A percentile compares a stretch with the other conserved stretches of the same genome.
phyloP scores from a whole-genome alignment of 1,140 invertebrate genomes.

The Brachionus koreanus region DNA sequence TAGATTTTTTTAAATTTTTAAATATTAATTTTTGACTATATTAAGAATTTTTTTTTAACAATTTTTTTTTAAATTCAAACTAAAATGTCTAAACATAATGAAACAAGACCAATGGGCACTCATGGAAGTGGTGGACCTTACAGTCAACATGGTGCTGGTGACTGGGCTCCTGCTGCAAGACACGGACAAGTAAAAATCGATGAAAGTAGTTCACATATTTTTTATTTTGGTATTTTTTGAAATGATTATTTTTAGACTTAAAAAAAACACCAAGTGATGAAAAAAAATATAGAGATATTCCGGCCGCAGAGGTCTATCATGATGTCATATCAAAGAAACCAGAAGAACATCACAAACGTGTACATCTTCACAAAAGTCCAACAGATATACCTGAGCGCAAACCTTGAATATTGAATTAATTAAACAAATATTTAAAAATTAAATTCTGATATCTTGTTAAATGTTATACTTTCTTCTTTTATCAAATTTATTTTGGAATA shows the following conservation, averaged over 20 bases:
- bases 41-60: neutral
- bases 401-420: neutral
- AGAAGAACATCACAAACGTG: conserved; percentile 24
- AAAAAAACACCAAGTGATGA: conserved; percentile 6
- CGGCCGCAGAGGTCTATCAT: conserved; percentile 18
- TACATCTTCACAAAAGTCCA: neutral
- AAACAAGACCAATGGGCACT: conserved; percentile 1
- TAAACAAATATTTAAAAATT: too few relatives aligned
- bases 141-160: neutral
- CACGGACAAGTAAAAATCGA: conserved; percentile 21
- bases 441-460: neutral
- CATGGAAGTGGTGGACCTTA: neutral
- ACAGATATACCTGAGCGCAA: neutral
- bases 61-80: neutral
- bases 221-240: neutral
- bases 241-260: neutral
- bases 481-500: too few relatives aligned
- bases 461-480: too few relatives aligned
- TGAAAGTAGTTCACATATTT: neutral
- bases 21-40: neutral
- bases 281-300: conserved; percentile 15
- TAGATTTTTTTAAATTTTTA: neutral
- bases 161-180: neutral
- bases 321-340: neutral
- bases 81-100: neutral